These are phyloP conservation scores for Turdus rufiventris DNA, from an alignment of 2,113 vertebrate genomes.

Conservation along the genomic window DNA sequence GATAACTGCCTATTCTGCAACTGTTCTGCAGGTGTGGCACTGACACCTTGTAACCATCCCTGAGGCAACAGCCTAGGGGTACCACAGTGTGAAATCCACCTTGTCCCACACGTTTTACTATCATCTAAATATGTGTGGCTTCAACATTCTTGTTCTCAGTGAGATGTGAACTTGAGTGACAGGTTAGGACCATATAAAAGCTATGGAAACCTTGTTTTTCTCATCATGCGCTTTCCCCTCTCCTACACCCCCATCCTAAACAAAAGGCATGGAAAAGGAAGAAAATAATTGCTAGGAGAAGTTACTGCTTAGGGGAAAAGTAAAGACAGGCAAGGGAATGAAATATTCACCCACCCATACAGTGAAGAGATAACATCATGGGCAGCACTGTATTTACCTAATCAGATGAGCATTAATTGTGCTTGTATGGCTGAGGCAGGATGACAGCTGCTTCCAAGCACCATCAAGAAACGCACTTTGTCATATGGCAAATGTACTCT, in stretches of 20 bases:
- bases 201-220: neutral
- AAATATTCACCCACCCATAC: neutral
- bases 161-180: neutral
- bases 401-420: neutral
- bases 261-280: neutral
- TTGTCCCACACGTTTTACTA: neutral
- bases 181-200: neutral
- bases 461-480: neutral
- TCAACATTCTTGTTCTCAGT: neutral
- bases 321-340: neutral
- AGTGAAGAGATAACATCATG: neutral
- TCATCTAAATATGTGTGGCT: neutral
- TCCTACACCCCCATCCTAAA: neutral
- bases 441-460: neutral
- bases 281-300: neutral
- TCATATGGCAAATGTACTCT: neutral
- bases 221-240: neutral
- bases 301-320: neutral
- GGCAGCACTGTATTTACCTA: neutral
- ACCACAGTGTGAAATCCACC: neutral
- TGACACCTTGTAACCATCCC: neutral
- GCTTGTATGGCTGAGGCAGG: neutral
- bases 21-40: neutral
- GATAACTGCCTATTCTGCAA: neutral
- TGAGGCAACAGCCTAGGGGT: neutral